Percentiles rank a stretch among this genome's conserved stretches.
phyloP scores from a whole-genome alignment of 2,888 invertebrate genomes.

The Agrochola litura region DNA sequence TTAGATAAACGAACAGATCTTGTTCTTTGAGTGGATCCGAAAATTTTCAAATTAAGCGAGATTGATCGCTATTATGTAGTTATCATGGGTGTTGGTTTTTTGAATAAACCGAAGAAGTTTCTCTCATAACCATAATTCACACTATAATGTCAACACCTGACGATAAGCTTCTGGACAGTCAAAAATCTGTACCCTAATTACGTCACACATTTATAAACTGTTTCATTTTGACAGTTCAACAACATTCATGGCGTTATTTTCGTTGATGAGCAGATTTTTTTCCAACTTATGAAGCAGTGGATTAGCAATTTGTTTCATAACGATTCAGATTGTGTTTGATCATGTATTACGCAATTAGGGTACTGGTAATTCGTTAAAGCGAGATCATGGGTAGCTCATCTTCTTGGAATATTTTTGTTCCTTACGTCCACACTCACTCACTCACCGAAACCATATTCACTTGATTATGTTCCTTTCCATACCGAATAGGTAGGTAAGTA shows the following conservation, averaged over 20 bases:
- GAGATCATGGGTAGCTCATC: neutral
- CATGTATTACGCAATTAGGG: too few species aligned
- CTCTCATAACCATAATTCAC: neutral
- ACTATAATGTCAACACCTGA: neutral
- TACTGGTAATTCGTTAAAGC: neutral
- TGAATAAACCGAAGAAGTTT: neutral
- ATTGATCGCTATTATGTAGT: neutral
- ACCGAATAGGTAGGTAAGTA: constrained; percentile 8
- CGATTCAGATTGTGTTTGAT: too few species aligned
- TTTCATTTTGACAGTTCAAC: too few species aligned
- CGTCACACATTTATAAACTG: too few species aligned
- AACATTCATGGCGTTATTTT: too few species aligned
- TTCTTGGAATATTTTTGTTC: neutral
- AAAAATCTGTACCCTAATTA: neutral
- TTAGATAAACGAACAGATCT: constrained; percentile 6
- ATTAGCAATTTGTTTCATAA: too few species aligned
- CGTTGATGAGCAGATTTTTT: too few species aligned
- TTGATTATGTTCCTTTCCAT: neutral
- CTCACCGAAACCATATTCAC: neutral
- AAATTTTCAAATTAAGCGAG: neutral
- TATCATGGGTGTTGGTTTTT: neutral
- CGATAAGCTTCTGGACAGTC: neutral
- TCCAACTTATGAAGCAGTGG: too few species aligned
- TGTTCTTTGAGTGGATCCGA: neutral
- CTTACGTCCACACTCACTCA: neutral